phyloP scores from a whole-genome alignment of 2,797 vertebrate species.

The Sylvia borin region DNA sequence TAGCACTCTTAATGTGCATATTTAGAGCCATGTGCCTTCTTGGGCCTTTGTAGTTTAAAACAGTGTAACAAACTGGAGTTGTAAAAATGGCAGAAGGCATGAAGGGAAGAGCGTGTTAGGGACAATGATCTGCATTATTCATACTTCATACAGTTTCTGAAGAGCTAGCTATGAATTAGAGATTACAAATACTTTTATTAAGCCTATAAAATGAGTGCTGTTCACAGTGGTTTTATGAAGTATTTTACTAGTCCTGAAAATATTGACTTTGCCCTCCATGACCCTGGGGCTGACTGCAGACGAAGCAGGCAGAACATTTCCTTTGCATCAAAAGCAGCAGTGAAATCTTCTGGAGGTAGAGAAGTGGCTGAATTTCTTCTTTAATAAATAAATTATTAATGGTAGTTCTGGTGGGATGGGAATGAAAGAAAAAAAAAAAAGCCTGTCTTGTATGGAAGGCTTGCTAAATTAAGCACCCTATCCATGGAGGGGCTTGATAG shows the following conservation, averaged over 20 bases:
- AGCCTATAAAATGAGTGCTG: not conserved
- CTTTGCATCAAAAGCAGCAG: not conserved
- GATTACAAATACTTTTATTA: conserved; percentile 25
- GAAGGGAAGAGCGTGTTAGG: not conserved
- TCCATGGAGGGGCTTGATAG: not conserved
- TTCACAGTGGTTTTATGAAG: not conserved
- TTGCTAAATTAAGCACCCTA: not conserved
- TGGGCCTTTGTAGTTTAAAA: not conserved
- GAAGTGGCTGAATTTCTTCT: not conserved
- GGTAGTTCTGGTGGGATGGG: not conserved
- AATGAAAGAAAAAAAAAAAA: not conserved
- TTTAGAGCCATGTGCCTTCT: not conserved
- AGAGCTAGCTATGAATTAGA: not conserved
- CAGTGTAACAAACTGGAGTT: not conserved
- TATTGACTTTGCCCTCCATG: not conserved
- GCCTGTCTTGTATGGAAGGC: not conserved
- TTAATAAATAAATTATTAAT: not conserved
- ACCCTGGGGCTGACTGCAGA: not conserved
- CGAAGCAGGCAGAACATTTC: not conserved
- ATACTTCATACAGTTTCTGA: not conserved
- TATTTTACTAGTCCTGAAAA: conserved; percentile 3
- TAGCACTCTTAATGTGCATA: not conserved
- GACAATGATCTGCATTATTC: not conserved
- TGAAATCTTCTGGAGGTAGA: not conserved
- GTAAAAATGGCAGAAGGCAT: not conserved